Percentiles rank a stretch among this genome's conserved stretches.
Evolutionary conservation across 2,888 invertebrate genomes (phyloP).

Genomic region (Cryptus armator): DNA sequence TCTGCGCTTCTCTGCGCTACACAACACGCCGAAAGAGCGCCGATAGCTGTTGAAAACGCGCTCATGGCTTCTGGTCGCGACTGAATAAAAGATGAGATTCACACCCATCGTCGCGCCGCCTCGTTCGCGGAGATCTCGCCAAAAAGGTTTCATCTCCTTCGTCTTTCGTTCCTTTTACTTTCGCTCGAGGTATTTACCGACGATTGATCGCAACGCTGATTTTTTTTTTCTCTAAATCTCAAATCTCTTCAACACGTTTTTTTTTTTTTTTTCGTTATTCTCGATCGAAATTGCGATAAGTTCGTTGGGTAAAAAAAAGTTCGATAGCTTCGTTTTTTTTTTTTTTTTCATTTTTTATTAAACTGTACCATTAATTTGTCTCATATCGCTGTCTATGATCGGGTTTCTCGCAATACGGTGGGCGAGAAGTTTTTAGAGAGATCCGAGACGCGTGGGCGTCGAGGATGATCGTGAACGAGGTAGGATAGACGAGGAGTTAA

Average conservation of each 20-base stretch:
- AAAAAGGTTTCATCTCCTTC: slow-evolving; percentile 47
- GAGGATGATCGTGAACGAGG: not conserved
- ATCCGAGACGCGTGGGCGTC: too few species aligned
- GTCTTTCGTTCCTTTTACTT: slow-evolving; percentile 22
- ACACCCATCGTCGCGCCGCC: slow-evolving; percentile 76
- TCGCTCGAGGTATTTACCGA: not conserved
- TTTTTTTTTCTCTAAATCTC: not conserved
- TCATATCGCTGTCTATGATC: too few species aligned
- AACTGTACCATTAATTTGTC: too few species aligned
- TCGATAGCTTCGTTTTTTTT: too few species aligned
- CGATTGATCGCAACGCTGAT: not conserved
- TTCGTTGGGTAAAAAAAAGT: too few species aligned
- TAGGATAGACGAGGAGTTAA: not conserved
- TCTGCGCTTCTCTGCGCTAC: slow-evolving; percentile 26
- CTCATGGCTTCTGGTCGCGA: slow-evolving; percentile 36
- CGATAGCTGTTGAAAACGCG: slow-evolving; percentile 40
- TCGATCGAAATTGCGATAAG: too few species aligned
- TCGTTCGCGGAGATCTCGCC: slow-evolving; percentile 75
- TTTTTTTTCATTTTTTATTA: too few species aligned
- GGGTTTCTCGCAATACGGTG: not conserved
- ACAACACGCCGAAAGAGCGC: not conserved
- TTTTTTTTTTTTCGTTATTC: too few species aligned
- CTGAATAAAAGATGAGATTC: slow-evolving; percentile 84
- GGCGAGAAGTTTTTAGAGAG: not conserved
- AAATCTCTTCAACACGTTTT: too few species aligned